These are phyloP conservation scores for Napeogenes inachia DNA, from an alignment of 2,888 invertebrate species.

Conservation along the genomic window DNA sequence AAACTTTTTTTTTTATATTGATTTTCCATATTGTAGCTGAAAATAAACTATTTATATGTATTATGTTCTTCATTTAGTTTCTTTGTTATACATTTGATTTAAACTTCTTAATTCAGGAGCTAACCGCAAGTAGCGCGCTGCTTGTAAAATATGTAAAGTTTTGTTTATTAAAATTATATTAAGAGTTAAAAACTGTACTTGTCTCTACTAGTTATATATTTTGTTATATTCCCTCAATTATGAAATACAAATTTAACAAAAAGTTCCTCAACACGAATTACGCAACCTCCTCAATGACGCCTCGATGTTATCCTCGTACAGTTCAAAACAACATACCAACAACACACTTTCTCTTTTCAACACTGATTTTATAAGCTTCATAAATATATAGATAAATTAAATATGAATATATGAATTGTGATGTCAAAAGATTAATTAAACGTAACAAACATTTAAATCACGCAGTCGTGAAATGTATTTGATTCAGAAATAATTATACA, in stretches of 20 bases:
- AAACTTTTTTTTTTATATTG: too few relatives aligned
- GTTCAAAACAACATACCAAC: constrained; percentile 56
- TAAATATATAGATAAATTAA: constrained; percentile 19
- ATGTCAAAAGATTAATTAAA: constrained; percentile 33
- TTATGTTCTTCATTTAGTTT: neutral
- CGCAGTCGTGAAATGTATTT: constrained; percentile 48
- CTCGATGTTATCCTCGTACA: constrained; percentile 54
- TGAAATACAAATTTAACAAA: constrained; percentile 37
- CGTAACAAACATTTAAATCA: constrained; percentile 39
- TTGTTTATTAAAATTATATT: too few relatives aligned
- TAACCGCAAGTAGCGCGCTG: neutral
- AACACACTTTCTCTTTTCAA: constrained; percentile 55
- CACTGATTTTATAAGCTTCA: constrained; percentile 18
- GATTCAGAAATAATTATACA: constrained; percentile 67
- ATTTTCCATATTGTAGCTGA: too few relatives aligned
- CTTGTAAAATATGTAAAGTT: constrained; percentile 8
- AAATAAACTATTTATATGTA: too few relatives aligned
- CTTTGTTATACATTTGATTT: constrained; percentile 18
- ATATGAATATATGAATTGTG: constrained; percentile 23
- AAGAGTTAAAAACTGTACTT: too few relatives aligned
- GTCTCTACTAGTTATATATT: neutral
- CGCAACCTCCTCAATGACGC: constrained; percentile 47
- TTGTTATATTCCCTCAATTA: too few relatives aligned
- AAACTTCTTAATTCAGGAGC: neutral
- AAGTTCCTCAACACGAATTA: constrained; percentile 60